These are phyloP conservation scores for Eulacestoma nigropectus DNA, from an alignment of 2,113 vertebrate species.

Conservation along the genomic window DNA sequence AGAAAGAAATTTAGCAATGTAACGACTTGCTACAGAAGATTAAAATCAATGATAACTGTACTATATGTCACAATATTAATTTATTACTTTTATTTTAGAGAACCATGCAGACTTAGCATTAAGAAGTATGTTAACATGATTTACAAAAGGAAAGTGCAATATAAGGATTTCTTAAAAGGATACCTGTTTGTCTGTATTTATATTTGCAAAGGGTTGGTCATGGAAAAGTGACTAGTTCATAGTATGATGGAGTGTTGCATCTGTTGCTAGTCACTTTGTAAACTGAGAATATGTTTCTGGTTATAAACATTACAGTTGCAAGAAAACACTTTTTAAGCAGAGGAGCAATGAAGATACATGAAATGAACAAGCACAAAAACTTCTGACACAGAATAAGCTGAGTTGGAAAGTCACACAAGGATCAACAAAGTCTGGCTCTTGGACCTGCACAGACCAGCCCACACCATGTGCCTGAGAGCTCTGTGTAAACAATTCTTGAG, in stretches of 20 bases:
- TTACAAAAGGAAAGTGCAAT: not conserved
- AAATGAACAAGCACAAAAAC: not conserved
- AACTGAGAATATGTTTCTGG: not conserved
- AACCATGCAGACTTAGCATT: rapidly evolving
- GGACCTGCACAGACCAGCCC: not conserved
- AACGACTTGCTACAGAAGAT: not conserved
- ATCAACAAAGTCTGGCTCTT: not conserved
- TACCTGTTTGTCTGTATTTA: not conserved
- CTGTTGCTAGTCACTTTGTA: not conserved
- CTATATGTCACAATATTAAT: not conserved
- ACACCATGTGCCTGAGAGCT: not conserved
- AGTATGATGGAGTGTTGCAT: not conserved
- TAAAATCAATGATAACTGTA: not conserved
- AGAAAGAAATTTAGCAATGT: not conserved
- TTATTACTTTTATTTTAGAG: not conserved
- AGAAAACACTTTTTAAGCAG: not conserved
- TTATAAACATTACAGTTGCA: not conserved
- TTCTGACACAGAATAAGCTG: not conserved
- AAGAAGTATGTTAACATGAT: not conserved
- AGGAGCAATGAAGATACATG: rapidly evolving
- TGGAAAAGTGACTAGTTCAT: not conserved
- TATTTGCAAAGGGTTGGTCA: not conserved
- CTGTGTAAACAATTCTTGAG: not conserved
- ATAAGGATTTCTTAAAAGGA: not conserved
- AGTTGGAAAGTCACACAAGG: not conserved